These are phyloP conservation scores for Hyperopisus bebe DNA, from an alignment of 2,113 vertebrate genomes.

Conservation along the genomic window DNA sequence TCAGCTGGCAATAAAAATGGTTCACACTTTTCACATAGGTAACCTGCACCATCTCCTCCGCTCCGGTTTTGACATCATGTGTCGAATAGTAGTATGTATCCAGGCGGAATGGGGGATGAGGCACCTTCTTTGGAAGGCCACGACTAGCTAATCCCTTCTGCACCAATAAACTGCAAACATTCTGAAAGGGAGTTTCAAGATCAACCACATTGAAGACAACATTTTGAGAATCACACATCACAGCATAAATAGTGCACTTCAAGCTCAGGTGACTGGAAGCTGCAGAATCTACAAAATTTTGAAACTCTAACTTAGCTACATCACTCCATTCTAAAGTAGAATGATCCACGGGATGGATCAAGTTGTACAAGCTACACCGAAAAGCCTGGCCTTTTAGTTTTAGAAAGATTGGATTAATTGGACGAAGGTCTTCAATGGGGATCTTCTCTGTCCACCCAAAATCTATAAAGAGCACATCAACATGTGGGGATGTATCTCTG, in stretches of 20 bases:
- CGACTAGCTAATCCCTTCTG: constrained; percentile 55
- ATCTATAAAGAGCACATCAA: constrained; percentile 77
- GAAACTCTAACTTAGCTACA: constrained; percentile 60
- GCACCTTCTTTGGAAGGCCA: constrained; percentile 45
- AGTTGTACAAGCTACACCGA: constrained; percentile 83
- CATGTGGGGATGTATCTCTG: constrained; percentile 48
- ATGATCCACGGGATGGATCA: constrained; percentile 58
- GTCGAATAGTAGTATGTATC: constrained; percentile 80
- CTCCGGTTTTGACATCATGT: constrained; percentile 77
- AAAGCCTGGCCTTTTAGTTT: constrained; percentile 76
- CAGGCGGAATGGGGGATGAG: constrained; percentile 59
- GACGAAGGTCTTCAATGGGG: constrained; percentile 61
- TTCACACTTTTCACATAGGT: constrained; percentile 63
- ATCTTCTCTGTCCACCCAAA: constrained; percentile 73
- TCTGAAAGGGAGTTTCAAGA: constrained; percentile 83
- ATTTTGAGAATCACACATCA: constrained; percentile 64
- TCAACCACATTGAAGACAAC: constrained; percentile 78
- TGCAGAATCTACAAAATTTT: constrained; percentile 63
- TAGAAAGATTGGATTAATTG: constrained; percentile 63
- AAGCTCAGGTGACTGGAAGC: constrained; percentile 52
- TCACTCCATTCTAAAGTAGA: constrained; percentile 70
- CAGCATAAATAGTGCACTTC: constrained; percentile 83
- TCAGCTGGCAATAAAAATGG: constrained; percentile 81
- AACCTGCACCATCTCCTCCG: constrained; percentile 71
- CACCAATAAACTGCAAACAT: constrained; percentile 65